These are phyloP conservation scores for Pygoscelis adeliae DNA, from an alignment of 2,113 vertebrate species.

Conservation along the genomic window DNA sequence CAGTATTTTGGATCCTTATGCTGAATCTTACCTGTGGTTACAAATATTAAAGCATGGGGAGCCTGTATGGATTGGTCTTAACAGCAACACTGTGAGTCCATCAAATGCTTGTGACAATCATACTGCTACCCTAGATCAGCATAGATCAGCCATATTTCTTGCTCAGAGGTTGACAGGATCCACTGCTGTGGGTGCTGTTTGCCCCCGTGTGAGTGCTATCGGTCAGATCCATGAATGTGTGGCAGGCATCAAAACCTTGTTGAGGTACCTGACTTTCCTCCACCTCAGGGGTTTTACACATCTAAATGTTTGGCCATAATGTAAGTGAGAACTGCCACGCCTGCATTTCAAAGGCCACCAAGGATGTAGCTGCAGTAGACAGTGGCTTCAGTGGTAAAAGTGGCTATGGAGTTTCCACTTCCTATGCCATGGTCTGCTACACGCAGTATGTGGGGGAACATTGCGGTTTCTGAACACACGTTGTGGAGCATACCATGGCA, in stretches of 20 bases:
- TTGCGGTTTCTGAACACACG: neutral
- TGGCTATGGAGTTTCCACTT: neutral
- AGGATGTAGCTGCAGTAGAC: neutral
- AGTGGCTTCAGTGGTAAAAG: neutral
- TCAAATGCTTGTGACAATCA: neutral
- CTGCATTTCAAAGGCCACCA: neutral
- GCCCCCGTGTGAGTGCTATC: neutral
- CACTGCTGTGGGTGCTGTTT: neutral
- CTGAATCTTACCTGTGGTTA: conserved; percentile 75
- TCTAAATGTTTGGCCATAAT: neutral
- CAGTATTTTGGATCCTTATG: conserved; percentile 78
- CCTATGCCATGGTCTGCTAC: neutral
- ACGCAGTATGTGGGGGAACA: fast-evolving
- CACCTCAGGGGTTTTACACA: neutral
- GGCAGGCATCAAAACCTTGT: neutral
- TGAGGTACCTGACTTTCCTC: neutral
- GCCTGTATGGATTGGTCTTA: conserved; percentile 87
- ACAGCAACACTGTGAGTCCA: conserved; percentile 80
- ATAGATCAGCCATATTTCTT: neutral
- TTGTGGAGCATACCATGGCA: neutral
- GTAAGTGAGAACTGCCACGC: neutral
- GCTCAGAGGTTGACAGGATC: neutral
- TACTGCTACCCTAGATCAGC: too few species aligned
- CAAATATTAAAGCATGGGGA: conserved; percentile 69
- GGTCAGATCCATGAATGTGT: neutral